A percentile compares a stretch with the other conserved stretches of the same genome.
Conservation (phyloP, 35 echinoderm and acorn worm genomes). For the Patiria miniata region DNA sequence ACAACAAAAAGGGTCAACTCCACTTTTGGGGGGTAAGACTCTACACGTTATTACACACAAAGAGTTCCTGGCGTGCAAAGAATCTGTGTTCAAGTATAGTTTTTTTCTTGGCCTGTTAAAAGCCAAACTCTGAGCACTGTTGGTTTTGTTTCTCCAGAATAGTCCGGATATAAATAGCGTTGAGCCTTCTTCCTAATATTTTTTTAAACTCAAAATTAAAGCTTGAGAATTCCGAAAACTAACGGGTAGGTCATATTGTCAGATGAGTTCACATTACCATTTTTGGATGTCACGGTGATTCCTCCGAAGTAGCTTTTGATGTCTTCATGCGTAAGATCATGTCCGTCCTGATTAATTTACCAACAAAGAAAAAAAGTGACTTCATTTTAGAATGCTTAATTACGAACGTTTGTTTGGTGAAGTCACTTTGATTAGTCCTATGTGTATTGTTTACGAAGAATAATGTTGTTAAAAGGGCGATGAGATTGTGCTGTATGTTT, state of each 20-base stretch:
- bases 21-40: background rate
- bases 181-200: background rate
- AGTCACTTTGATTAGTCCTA: no score
- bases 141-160: background rate
- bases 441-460: no score
- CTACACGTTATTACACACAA: no score
- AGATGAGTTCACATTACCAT: no score
- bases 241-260: background rate
- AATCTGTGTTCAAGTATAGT: no score
- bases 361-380: no score
- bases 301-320: constrained; percentile 8
- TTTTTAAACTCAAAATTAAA: background rate
- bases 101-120: background rate
- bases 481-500: no score
- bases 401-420: no score
- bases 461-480: no score
- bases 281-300: background rate
- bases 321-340: background rate
- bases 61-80: no score
- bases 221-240: background rate
- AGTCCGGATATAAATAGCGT: background rate
- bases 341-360: background rate
- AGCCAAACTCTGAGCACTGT: background rate
- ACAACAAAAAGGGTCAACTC: background rate
- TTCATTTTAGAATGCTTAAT: no score